Evolutionary conservation across 1,140 invertebrate genomes (phyloP), one percentile per base, ranked within the genome.

Genomic region (Apolygus lucorum): DNA sequence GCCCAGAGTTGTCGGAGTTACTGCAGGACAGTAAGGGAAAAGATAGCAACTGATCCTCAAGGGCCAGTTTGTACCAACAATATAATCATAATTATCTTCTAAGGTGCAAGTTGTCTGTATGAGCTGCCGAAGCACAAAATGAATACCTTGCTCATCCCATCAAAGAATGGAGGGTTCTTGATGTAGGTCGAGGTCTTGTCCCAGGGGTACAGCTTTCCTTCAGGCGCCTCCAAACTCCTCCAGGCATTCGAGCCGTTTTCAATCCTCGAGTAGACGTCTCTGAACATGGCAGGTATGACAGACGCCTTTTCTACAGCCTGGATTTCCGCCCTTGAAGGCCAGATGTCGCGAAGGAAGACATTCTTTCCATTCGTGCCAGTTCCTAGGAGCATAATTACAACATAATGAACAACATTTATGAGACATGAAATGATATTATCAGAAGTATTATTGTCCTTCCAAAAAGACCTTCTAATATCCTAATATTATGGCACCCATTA

Each of bases 261-360:
- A 27, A 96, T 93, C 76, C 88, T 92, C 2, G 84, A 85, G 76
- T 97, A 97, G n/a, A 95, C 93, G 82, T 98, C 93, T 75, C 90
- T 88, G 79, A 99, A 99, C 93, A 99, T 98, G n/a, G 93, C 89
- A 0, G 96, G 96, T 64, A 98, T 93, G 1, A 99, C 95, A 77
- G 88, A 85, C 77, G 91, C 83, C 72, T 89, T 87, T 78, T 99
- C 96, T 0, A 98, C 88, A 21, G 84, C 84, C 76, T 95, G 90
- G 74, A 99, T 96, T 78, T 98, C 92, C 4, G 84, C 76, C n/a
- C 95, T 82, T 2, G 87, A 88, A 0, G 97, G 97, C 96, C 96
- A 99, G 76, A 99, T 96, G 77, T 99, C 96, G 1, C 86, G 80
- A 1, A 99, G 82, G 80, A 84, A 98, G 0, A 99, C 86, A 0